Evolutionary conservation across 1,140 invertebrate genomes (phyloP).

Genomic region (Drosophila erecta): DNA sequence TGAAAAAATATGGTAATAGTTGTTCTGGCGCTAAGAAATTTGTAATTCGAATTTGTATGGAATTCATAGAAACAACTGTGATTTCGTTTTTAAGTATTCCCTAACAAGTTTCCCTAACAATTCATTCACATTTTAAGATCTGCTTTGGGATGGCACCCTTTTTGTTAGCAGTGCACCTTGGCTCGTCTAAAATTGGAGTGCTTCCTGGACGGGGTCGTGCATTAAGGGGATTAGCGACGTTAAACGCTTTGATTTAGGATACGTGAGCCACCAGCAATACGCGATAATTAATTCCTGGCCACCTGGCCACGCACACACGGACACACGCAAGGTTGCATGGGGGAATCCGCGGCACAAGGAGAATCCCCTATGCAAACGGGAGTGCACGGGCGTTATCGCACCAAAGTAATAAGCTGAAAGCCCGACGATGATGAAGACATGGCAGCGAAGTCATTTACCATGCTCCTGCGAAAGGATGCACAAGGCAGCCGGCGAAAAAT

Average conservation of each 20-base stretch:
- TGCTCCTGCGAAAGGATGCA: conserved; percentile 24
- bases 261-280: conserved; percentile 71
- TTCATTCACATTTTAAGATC: no score
- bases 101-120: no score
- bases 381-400: conserved; percentile 27
- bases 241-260: conserved; percentile 81
- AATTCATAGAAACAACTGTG: no score
- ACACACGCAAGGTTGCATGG: background rate
- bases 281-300: conserved; percentile 72
- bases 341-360: background rate
- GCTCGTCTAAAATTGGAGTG: conserved; percentile 18
- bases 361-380: conserved; percentile 15
- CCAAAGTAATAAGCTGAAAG: conserved; percentile 79
- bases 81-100: no score
- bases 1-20: background rate
- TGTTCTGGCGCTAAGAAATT: background rate
- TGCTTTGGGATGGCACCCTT: no score
- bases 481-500: conserved; percentile 43
- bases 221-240: conserved; percentile 75
- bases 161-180: background rate
- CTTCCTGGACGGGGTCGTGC: conserved; percentile 36
- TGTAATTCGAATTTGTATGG: background rate
- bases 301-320: conserved; percentile 28
- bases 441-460: conserved; percentile 59
- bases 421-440: conserved; percentile 63